A percentile compares a stretch with the other conserved stretches of the same genome.
Conservation (phyloP, 2,797 vertebrate species). For the Enoplosus armatus region DNA sequence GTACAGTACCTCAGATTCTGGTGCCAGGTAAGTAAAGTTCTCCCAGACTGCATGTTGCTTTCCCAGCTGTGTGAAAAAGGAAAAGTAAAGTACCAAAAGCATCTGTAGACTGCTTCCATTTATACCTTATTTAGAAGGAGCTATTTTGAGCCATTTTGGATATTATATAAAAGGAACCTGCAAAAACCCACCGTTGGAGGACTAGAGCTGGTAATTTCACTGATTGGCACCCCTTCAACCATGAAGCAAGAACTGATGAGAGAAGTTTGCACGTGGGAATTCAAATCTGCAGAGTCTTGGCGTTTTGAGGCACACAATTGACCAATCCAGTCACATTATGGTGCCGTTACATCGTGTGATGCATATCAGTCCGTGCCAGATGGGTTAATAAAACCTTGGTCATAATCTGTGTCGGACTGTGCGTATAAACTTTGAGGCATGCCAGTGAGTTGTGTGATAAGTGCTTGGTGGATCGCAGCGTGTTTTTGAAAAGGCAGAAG, state of each 20-base stretch:
- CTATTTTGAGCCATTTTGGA: background rate
- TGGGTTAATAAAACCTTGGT: background rate
- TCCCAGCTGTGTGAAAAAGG: background rate
- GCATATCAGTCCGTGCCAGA: background rate
- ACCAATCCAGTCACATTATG: background rate
- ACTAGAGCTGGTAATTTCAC: background rate
- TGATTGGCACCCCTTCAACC: background rate
- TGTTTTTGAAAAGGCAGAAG: background rate
- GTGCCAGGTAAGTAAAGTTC: slow-evolving; percentile 91
- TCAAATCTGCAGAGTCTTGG: background rate
- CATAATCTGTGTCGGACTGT: background rate
- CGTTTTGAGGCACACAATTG: background rate
- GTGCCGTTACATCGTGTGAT: background rate
- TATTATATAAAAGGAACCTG: background rate
- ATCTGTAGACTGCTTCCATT: background rate
- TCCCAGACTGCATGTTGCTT: background rate
- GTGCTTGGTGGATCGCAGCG: background rate
- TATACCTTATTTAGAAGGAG: background rate
- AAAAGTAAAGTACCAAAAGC: background rate
- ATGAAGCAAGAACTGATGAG: background rate
- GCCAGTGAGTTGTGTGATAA: background rate
- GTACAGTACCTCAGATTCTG: slow-evolving; percentile 99
- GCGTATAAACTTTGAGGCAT: background rate
- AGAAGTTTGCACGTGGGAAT: background rate
- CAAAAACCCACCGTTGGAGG: background rate